Evolutionary conservation across 2,113 vertebrate species (phyloP), one percentile per base, ranked within the genome.

Genomic region (Rhinolophus ferrumequinum): DNA sequence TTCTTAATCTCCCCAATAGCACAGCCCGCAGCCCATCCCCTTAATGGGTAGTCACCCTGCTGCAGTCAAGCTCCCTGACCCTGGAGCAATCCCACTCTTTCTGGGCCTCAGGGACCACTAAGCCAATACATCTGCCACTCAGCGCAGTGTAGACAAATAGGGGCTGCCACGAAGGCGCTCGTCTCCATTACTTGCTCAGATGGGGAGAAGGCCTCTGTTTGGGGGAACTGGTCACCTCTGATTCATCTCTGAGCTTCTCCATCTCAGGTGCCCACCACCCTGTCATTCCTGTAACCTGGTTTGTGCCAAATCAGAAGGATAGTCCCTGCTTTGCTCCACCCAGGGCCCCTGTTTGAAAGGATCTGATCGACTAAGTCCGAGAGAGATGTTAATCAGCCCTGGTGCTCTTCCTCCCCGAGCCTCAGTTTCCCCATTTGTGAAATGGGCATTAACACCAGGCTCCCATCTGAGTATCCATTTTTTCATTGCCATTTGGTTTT

Each of bases 21-120:
- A 6, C 10, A 14, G 30, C 15, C 77, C 33, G 11, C 16, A 47
- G 50, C 41, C 64, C 13, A 69, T 62, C 21, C 66, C 12, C 10
- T 12, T 21, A 0, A 0, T 0, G n/a, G 70, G 19, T 21, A 22
- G 22, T 13, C 41, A 5, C 5, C 5, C 30, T 41, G 15, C 47
- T 73, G 15, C 4, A 6, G 19, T 16, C 54, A 15, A 35, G 62
- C 8, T 2, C 19, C 35, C 19, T 1, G 28, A 6, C 14, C 15
- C 41, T 2, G 10, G 26, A 19, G 13, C 85, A 12, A 28, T 41
- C 79, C 50, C 26, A 14, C n/a, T 8, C 5, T 10, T 35, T 79
- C 5, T 1, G 41, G 30, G 24, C n/a, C 52, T 33, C 3, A 3
- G 24, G 35, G 30, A 56, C 10, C 24, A 0, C 26, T 12, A 41